Evolutionary conservation across 2,113 vertebrate genomes (phyloP).

Genomic region (Gila orcuttii): DNA sequence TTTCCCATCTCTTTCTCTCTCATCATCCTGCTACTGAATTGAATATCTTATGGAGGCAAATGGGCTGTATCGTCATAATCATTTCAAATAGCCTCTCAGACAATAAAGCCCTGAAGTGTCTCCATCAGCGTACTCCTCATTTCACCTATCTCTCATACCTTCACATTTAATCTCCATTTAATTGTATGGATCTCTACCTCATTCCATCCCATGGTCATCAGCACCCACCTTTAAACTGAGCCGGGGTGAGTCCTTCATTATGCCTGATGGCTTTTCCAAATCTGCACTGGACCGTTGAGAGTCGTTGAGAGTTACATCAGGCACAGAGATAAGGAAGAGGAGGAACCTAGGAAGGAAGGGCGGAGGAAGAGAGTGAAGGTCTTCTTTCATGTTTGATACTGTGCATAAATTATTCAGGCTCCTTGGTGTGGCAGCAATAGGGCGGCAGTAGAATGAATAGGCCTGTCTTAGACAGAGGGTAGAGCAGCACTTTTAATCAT

Average conservation of each 20-base stretch:
- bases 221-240: slow-evolving; percentile 3
- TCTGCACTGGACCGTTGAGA: neutral
- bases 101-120: slow-evolving; percentile 30
- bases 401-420: slow-evolving; percentile 83
- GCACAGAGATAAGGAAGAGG: slow-evolving; percentile 3
- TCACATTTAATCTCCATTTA: slow-evolving; percentile 35
- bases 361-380: slow-evolving; percentile 70
- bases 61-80: slow-evolving; percentile 30
- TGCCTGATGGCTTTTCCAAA: slow-evolving; percentile 6
- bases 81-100: slow-evolving; percentile 40
- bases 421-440: slow-evolving; percentile 68
- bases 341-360: slow-evolving; percentile 39
- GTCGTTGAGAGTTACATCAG: neutral
- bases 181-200: slow-evolving; percentile 24
- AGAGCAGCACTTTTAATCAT: slow-evolving; percentile 81
- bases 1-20: slow-evolving; percentile 12
- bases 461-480: slow-evolving; percentile 78
- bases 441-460: slow-evolving; percentile 80
- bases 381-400: slow-evolving; percentile 82
- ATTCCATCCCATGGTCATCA: slow-evolving; percentile 1
- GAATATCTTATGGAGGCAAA: slow-evolving; percentile 23
- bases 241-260: slow-evolving; percentile 29
- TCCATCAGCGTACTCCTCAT: slow-evolving; percentile 18
- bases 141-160: slow-evolving; percentile 1
- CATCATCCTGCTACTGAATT: neutral